A percentile compares a stretch with the other conserved stretches of the same genome.
phyloP scores from a whole-genome alignment of 2,797 vertebrate species.

The Myotis myotis region DNA sequence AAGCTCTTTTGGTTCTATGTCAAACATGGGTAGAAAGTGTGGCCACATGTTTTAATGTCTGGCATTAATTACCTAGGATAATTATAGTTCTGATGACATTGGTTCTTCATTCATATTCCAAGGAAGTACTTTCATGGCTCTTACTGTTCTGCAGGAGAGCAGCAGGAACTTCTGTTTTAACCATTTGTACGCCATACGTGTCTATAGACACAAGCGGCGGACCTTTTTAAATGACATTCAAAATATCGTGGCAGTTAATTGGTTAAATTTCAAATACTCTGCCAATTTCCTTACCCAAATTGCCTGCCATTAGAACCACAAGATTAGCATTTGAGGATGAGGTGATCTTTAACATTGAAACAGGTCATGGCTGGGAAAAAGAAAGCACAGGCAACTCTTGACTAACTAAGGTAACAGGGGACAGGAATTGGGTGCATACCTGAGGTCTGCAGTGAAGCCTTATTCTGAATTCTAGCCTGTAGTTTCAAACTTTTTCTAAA shows the following conservation, averaged over 20 bases:
- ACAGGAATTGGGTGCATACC: background rate
- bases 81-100: background rate
- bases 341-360: slow-evolving; percentile 41
- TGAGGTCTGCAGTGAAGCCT: background rate
- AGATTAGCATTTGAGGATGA: slow-evolving; percentile 70
- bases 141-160: slow-evolving; percentile 22
- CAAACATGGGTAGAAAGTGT: background rate
- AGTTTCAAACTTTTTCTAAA: background rate
- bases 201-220: too few relatives aligned
- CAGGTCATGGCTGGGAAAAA: slow-evolving; percentile 6
- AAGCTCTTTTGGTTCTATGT: background rate
- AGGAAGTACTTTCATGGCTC: background rate
- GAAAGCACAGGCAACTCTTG: background rate
- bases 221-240: too few relatives aligned
- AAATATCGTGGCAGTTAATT: too few relatives aligned
- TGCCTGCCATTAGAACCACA: slow-evolving; percentile 56
- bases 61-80: background rate
- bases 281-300: slow-evolving; percentile 67
- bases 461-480: background rate
- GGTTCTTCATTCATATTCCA: slow-evolving; percentile 41
- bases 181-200: too few relatives aligned
- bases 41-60: background rate
- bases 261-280: slow-evolving; percentile 58
- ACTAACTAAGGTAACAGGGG: background rate
- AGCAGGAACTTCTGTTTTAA: slow-evolving; percentile 45